Conservation (phyloP, 2,113 vertebrate species). For the Mionectes macconnelli region DNA sequence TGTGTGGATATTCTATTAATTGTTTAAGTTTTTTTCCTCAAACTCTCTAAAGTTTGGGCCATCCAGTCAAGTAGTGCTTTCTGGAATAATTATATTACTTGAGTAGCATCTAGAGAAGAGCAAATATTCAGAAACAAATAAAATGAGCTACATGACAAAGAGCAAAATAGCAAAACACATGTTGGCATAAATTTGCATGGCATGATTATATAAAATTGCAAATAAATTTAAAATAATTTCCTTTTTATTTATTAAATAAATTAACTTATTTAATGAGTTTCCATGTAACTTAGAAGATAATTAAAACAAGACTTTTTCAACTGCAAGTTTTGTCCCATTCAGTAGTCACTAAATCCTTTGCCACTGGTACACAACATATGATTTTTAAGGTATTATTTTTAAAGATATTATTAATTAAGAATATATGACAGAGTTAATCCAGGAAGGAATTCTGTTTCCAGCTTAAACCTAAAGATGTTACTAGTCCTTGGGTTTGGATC, state of each 20-base stretch:
- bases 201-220: not conserved
- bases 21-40: not conserved
- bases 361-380: rapidly evolving
- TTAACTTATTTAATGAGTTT: not conserved
- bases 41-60: not conserved
- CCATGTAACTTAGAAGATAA: not conserved
- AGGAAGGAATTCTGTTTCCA: not conserved
- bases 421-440: not conserved
- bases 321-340: not conserved
- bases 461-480: not conserved
- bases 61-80: not conserved
- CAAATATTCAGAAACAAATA: not conserved
- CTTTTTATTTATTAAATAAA: not conserved
- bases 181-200: not conserved
- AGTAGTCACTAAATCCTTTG: not conserved
- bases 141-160: not conserved
- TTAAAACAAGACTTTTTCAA: not conserved
- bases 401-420: not conserved
- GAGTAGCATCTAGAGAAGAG: not conserved
- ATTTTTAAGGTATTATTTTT: not conserved
- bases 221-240: not conserved
- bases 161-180: not conserved
- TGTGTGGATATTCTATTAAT: not conserved
- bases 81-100: not conserved
- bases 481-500: not conserved